These are phyloP conservation scores for Perca flavescens DNA, from an alignment of 2,113 vertebrate species.

Conservation along the genomic window DNA sequence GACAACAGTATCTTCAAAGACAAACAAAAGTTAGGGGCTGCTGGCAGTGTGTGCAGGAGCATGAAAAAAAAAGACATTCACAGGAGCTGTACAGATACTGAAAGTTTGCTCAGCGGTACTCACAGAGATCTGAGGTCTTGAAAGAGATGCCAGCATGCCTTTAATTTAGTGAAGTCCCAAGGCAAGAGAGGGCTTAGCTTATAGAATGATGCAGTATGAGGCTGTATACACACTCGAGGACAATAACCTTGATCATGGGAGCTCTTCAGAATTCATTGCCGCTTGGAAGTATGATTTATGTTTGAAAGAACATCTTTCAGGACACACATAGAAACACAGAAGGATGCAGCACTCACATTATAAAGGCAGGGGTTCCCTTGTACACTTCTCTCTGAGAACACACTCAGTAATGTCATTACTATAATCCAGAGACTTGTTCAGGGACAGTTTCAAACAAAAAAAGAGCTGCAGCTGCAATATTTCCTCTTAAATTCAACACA, in stretches of 20 bases:
- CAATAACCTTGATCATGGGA: slow-evolving; percentile 78
- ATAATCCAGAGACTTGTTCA: slow-evolving; percentile 62
- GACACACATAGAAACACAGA: slow-evolving; percentile 48
- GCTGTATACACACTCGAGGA: slow-evolving; percentile 66
- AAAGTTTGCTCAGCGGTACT: slow-evolving; percentile 58
- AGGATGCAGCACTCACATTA: slow-evolving; percentile 48
- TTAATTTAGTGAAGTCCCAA: slow-evolving; percentile 70
- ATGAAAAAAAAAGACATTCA: slow-evolving; percentile 43
- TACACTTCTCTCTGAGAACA: slow-evolving; percentile 49
- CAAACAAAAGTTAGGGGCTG: slow-evolving; percentile 32
- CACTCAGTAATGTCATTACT: slow-evolving; percentile 57
- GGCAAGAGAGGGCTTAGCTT: slow-evolving; percentile 58
- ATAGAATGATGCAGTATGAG: slow-evolving; percentile 55
- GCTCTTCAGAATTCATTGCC: slow-evolving; percentile 67
- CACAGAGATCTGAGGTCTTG: slow-evolving; percentile 61
- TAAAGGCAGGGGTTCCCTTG: slow-evolving; percentile 68
- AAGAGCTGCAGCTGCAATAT: slow-evolving; percentile 61
- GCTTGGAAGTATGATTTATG: slow-evolving; percentile 72
- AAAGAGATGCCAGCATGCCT: slow-evolving; percentile 63
- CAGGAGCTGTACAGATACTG: slow-evolving; percentile 47
- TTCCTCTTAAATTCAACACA: slow-evolving; percentile 52
- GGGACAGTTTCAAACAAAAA: slow-evolving; percentile 54
- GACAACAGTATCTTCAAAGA: slow-evolving; percentile 46
- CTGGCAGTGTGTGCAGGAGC: slow-evolving; percentile 27
- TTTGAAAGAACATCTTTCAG: slow-evolving; percentile 69